These are phyloP conservation scores for Globodera ellingtonae DNA, from an alignment of 1,140 invertebrate species.

Conservation along the genomic window DNA sequence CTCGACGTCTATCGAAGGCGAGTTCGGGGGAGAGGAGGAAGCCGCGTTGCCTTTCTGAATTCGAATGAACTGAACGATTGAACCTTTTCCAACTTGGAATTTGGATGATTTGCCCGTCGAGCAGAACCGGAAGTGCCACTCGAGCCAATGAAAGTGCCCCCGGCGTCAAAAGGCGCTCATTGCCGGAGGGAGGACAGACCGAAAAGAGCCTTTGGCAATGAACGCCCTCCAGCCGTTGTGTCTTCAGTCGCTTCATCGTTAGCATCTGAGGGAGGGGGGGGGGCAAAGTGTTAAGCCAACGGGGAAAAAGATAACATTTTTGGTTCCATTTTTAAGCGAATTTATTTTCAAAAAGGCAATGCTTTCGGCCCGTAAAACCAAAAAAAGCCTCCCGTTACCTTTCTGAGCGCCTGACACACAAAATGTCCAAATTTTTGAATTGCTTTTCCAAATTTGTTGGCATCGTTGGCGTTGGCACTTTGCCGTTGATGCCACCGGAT, in stretches of 20 bases:
- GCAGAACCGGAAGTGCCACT: background rate
- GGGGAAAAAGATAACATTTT: too few relatives aligned
- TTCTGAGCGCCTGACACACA: constrained; percentile 21
- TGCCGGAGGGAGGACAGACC: background rate
- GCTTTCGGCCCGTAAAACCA: too few relatives aligned
- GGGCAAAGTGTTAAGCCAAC: too few relatives aligned
- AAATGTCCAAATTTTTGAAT: constrained; percentile 20
- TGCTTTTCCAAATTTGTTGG: constrained; percentile 3
- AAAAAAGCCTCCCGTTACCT: background rate
- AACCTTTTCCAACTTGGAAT: constrained; percentile 4
- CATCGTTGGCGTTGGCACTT: background rate
- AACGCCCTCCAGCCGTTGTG: background rate
- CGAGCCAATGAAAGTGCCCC: too few relatives aligned
- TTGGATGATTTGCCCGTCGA: background rate
- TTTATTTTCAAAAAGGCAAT: too few relatives aligned
- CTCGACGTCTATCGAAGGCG: background rate
- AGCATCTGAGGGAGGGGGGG: background rate
- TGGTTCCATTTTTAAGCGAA: too few relatives aligned
- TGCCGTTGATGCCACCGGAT: background rate
- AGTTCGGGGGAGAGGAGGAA: constrained; percentile 22
- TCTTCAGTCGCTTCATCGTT: background rate
- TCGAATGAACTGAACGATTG: background rate
- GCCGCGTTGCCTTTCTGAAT: background rate
- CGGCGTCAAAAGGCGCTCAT: too few relatives aligned
- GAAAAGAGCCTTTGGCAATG: background rate